Evolutionary conservation across 2,888 invertebrate species (phyloP).

Genomic region (Nemapogon koenigi): DNA sequence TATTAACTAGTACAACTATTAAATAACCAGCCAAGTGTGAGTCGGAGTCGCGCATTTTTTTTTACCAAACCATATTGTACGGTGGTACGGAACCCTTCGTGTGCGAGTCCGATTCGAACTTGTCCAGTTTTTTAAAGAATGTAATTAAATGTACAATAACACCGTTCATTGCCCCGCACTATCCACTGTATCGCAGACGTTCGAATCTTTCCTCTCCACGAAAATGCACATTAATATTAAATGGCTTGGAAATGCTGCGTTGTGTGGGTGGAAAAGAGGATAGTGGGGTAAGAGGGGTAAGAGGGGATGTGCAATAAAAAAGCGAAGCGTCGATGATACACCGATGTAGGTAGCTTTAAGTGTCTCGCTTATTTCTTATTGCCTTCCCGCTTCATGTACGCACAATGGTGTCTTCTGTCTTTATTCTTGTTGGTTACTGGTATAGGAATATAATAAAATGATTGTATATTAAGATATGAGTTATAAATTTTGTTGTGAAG

Average conservation of each 20-base stretch:
- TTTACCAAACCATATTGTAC: no score
- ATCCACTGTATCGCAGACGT: slow-evolving; percentile 16
- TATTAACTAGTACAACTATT: no score
- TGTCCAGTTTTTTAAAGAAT: no score
- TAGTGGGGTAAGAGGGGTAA: slow-evolving; percentile 19
- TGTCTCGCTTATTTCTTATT: slow-evolving; percentile 12
- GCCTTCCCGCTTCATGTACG: slow-evolving; percentile 12
- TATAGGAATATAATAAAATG: no score
- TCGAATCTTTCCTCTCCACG: slow-evolving; percentile 61
- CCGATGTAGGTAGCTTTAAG: slow-evolving; percentile 15
- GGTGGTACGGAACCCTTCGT: no score
- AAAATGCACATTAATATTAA: slow-evolving; percentile 68
- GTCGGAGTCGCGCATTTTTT: no score
- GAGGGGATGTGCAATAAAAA: slow-evolving; percentile 44
- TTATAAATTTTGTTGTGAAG: no score
- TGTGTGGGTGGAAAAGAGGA: slow-evolving; percentile 26
- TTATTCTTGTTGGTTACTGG: no score
- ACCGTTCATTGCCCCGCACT: slow-evolving; percentile 2
- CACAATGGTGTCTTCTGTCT: slow-evolving; percentile 14
- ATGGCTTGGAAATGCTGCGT: slow-evolving; percentile 66
- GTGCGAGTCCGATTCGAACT: no score
- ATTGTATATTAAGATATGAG: no score
- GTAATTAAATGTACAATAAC: not conserved
- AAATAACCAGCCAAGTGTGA: no score
- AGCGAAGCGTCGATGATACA: slow-evolving; percentile 49